Evolutionary conservation across 2,888 invertebrate genomes (phyloP).

Genomic region (Cheilosia grossa): DNA sequence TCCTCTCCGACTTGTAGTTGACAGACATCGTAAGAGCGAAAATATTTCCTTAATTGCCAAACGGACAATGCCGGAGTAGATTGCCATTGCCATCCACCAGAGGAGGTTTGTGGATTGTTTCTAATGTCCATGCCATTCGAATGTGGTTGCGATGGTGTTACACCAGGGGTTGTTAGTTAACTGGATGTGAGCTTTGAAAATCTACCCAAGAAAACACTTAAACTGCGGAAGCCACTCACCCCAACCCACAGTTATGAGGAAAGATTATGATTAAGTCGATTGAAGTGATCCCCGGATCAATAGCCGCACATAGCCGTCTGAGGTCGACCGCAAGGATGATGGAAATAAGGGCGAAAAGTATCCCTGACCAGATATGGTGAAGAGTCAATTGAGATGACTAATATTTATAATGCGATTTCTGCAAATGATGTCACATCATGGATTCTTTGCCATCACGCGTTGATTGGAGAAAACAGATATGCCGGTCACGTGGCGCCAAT

Average conservation of each 20-base stretch:
- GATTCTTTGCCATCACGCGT: conserved; percentile 27
- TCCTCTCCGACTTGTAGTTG: conserved; percentile 40
- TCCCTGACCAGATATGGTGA: not conserved
- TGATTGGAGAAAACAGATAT: conserved; percentile 7
- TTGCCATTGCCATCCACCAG: conserved; percentile 10
- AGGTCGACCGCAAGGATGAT: conserved; percentile 14
- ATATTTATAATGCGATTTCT: conserved; percentile 60
- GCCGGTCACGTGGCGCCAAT: conserved; percentile 51
- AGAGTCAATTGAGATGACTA: conserved; percentile 21
- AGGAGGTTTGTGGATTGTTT: conserved; percentile 41
- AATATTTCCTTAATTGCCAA: conserved; percentile 48
- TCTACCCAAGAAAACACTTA: conserved; percentile 28
- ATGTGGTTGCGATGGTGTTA: not conserved
- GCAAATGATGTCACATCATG: conserved; percentile 61
- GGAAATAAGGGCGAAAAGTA: conserved; percentile 8
- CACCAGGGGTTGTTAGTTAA: conserved; percentile 26
- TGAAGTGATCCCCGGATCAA: conserved; percentile 52
- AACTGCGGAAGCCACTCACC: conserved; percentile 7
- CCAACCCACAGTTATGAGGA: conserved; percentile 14
- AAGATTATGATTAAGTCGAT: conserved; percentile 63
- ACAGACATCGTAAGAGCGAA: conserved; percentile 54
- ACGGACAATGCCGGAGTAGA: conserved; percentile 32
- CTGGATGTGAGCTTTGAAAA: conserved; percentile 62
- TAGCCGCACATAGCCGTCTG: conserved; percentile 29
- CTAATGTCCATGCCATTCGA: conserved; percentile 45